Evolutionary conservation across 2,797 vertebrate genomes (phyloP).

Genomic region (Poecilia gillii): DNA sequence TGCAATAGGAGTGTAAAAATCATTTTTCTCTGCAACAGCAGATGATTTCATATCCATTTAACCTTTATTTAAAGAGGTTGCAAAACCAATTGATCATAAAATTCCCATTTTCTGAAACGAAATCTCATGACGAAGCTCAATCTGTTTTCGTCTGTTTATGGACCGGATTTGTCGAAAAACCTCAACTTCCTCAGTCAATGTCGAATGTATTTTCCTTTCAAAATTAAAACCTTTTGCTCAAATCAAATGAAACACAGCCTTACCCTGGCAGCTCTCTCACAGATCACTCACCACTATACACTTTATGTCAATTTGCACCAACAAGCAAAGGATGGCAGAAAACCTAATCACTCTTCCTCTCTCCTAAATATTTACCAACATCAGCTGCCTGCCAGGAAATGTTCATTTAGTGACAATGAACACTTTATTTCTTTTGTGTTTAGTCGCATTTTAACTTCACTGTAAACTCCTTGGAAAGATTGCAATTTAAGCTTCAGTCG

Average conservation of each 20-base stretch:
- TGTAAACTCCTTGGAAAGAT: neutral
- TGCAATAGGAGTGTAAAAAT: neutral
- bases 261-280: slow-evolving; percentile 1
- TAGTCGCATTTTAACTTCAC: neutral
- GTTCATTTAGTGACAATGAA: slow-evolving; percentile 9
- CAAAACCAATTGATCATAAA: slow-evolving; percentile 4
- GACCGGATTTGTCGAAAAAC: neutral
- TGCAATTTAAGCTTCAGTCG: neutral
- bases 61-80: slow-evolving; percentile 19
- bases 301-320: slow-evolving; percentile 24
- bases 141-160: slow-evolving; percentile 32
- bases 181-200: neutral
- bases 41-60: neutral
- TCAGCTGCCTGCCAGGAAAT: slow-evolving; percentile 9
- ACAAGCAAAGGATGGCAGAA: slow-evolving; percentile 24
- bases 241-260: slow-evolving; percentile 11
- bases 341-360: slow-evolving; percentile 26
- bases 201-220: neutral
- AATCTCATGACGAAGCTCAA: slow-evolving; percentile 29
- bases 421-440: neutral
- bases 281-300: slow-evolving; percentile 6
- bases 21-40: neutral
- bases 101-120: neutral
- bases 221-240: neutral
- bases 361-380: slow-evolving; percentile 5